Percentiles rank a stretch among this genome's conserved stretches.
These are phyloP conservation scores for Tethya wilhelma DNA, from an alignment of 37 sponge, comb jelly and placozoan species.

Conservation along the genomic window DNA sequence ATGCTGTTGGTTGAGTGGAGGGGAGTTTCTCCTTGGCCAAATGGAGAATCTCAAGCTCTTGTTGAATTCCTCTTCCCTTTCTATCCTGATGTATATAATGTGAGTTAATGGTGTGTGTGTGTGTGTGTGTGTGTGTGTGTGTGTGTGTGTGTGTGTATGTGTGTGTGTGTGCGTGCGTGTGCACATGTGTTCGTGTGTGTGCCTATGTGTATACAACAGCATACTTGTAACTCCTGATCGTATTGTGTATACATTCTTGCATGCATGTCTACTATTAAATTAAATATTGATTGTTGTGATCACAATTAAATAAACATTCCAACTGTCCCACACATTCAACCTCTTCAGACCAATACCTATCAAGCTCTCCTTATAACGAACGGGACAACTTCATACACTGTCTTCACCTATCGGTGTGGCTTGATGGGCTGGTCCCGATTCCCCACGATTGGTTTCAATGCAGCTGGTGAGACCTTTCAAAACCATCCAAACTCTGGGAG, in stretches of 20 bases:
- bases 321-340: background rate
- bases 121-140: too few species aligned
- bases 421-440: constrained; percentile 61
- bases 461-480: constrained; percentile 21
- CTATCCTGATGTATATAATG: background rate
- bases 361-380: constrained; percentile 76
- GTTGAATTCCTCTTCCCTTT: background rate
- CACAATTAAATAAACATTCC: background rate
- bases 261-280: background rate
- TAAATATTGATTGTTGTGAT: background rate
- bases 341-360: constrained; percentile 40
- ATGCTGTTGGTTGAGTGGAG: constrained; percentile 27
- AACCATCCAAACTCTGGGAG: constrained; percentile 43
- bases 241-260: background rate
- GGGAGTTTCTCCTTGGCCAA: background rate
- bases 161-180: too few species aligned
- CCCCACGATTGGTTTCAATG: constrained; percentile 57
- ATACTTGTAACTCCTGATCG: too few species aligned
- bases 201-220: too few species aligned
- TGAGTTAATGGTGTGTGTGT: too few species aligned
- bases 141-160: too few species aligned
- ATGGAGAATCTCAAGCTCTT: background rate
- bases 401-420: constrained; percentile 79
- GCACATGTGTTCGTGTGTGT: too few species aligned
- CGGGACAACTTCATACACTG: constrained; percentile 35